Evolutionary conservation across 2,113 vertebrate genomes (phyloP), one percentile per base, ranked within the genome.

Genomic region (Piprites chloris): DNA sequence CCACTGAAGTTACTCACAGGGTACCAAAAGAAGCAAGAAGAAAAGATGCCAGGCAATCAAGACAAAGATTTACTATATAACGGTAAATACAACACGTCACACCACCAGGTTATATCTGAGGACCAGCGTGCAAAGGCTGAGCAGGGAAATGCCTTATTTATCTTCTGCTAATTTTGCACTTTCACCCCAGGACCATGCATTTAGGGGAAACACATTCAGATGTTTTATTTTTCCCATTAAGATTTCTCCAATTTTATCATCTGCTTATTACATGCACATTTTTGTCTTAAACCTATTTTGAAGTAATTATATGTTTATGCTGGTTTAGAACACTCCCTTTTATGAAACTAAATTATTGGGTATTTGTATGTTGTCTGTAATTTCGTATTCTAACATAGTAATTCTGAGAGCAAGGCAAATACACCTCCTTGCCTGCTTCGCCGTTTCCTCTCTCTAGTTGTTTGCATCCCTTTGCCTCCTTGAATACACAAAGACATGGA

Each of bases 341-440:
- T 49, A 85, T 87, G 59, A 93, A 74, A 78, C 27, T 11, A 69
- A 95, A 89, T 93, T 63, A 49, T 58, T 93, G 67, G 26, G 41
- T 75, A 81, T 72, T 93, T 90, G 37, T 53, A 30, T 9, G 16
- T 14, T 68, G 61, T 63, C 78, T 93, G 53, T 92, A 93, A 94
- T 95, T 87, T 90, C 27, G 44, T 62, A 82, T 85, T 87, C 52
- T 46, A 81, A 88, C 95, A 46, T 19, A 84, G 68, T 62, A 88
- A 88, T 93, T 96, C 61, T 24, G 66, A 82, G 30, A 85, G 53
- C 39, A 90, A 93, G 95, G 89, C 73, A 95, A 84, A 81, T 46
- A 56, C 24, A 75, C 55, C 47, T 86, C 73, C 35, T 89, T 53
- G n/a, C n/a, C 26, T 46, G 15, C 33, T 89, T 85, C 46, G 61